phyloP scores from a whole-genome alignment of 2,797 vertebrate species.

The Ispidina lecontei region DNA sequence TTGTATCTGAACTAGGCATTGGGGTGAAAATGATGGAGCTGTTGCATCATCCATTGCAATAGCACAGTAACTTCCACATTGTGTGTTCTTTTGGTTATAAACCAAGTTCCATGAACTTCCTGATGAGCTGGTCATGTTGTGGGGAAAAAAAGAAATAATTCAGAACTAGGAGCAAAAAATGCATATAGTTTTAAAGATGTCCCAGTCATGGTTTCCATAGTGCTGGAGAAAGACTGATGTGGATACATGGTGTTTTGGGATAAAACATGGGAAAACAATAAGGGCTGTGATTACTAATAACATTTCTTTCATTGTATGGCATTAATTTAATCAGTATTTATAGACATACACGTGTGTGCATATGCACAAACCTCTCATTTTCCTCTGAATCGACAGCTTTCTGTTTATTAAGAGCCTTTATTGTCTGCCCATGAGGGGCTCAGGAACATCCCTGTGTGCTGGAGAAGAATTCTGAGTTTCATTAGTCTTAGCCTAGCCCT shows the following conservation, averaged over 20 bases:
- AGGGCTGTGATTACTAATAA: neutral
- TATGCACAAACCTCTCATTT: neutral
- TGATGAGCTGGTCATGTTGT: neutral
- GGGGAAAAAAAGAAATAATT: neutral
- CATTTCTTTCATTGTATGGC: neutral
- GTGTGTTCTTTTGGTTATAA: neutral
- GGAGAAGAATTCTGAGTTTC: neutral
- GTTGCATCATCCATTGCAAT: neutral
- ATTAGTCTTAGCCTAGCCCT: neutral
- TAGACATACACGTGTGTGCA: rapidly evolving
- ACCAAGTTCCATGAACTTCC: neutral
- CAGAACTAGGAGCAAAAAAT: neutral
- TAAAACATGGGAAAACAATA: neutral
- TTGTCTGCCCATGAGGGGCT: neutral
- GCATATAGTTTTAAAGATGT: neutral
- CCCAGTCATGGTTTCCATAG: neutral
- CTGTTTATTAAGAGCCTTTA: neutral
- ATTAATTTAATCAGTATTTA: neutral
- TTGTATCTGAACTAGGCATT: neutral
- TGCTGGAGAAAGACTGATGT: neutral
- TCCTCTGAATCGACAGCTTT: neutral
- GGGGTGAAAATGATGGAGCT: neutral
- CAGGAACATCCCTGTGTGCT: neutral
- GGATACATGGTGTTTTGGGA: neutral
- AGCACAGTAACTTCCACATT: rapidly evolving